Conservation (phyloP, 2,113 vertebrate genomes). For the Cariama cristata region DNA sequence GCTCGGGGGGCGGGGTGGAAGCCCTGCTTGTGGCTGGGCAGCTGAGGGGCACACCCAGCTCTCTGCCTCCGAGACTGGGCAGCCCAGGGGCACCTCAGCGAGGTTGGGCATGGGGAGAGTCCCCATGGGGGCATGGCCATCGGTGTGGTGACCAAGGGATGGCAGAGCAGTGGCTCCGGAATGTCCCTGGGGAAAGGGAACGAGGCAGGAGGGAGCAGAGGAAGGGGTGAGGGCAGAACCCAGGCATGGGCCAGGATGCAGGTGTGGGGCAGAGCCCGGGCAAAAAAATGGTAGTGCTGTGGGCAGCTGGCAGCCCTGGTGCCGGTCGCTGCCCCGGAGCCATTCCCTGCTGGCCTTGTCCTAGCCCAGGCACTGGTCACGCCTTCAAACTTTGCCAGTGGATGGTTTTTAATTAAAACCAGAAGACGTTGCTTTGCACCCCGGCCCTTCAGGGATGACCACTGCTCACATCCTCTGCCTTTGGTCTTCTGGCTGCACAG, state of each 20-base stretch:
- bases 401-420: constrained; percentile 64
- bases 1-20: not conserved
- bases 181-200: not conserved
- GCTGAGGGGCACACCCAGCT: not conserved
- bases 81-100: fast-evolving
- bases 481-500: constrained; percentile 46
- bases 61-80: not conserved
- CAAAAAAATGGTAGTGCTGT: fast-evolving
- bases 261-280: fast-evolving
- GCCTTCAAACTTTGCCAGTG: not conserved
- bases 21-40: not conserved
- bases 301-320: not conserved
- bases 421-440: not conserved
- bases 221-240: not conserved
- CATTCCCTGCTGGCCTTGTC: not conserved
- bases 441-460: constrained; percentile 57
- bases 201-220: not conserved
- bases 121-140: fast-evolving
- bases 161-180: fast-evolving
- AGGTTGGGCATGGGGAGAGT: not conserved
- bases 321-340: fast-evolving
- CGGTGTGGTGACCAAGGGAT: fast-evolving
- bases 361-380: not conserved
- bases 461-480: constrained; percentile 30
- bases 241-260: not conserved